Evolutionary conservation across 2,888 invertebrate species (phyloP), one percentile per base, ranked within the genome.

Genomic region (Stenurella melanura): DNA sequence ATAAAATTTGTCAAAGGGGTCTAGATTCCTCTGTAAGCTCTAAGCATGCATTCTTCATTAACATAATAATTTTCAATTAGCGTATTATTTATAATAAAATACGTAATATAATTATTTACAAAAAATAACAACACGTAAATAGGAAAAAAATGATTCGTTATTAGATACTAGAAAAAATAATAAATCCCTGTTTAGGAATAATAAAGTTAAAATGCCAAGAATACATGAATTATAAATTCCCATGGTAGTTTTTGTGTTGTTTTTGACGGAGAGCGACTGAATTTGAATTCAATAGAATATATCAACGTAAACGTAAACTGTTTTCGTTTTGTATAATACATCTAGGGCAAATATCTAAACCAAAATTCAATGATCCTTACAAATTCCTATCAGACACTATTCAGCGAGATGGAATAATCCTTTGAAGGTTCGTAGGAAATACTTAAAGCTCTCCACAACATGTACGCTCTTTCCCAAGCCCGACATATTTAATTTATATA

Each of bases 401-500:
- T 19, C 64, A 38, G 3, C 18, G 42, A 42, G 21, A 42, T 38
- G 64, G 42, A 64, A 64, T 64, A 64, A 42, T 64, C 38, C 63
- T 63, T 63, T 63, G 50, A 50, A 38, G 19, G 66, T 30, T 63
- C 63, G 17, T 19, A 21, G 50, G 19, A 66, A 19, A 38, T 38
- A 19, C 50, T 50, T 50, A 50, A 50, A 50, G 50, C 67, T 6
- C 26, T 12, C n/a, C 26, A 58, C 58, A 21, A 50, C 58, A n/a
- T n/a, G 54, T 54, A 67, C 17, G 26, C 54, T 15, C 50, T 18
- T 21, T 30, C n/a, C 38, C 54, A 11, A 19, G 17, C 54, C 21
- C 21, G 54, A 67, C 67, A 26, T 54, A 67, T 54, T 67, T 54
- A 50, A 67, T 54, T 67, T 67, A 67, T 54, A 17, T 38, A 54